Conservation (phyloP, 1,140 invertebrate species). For the Pogonomyrmex californicus region DNA sequence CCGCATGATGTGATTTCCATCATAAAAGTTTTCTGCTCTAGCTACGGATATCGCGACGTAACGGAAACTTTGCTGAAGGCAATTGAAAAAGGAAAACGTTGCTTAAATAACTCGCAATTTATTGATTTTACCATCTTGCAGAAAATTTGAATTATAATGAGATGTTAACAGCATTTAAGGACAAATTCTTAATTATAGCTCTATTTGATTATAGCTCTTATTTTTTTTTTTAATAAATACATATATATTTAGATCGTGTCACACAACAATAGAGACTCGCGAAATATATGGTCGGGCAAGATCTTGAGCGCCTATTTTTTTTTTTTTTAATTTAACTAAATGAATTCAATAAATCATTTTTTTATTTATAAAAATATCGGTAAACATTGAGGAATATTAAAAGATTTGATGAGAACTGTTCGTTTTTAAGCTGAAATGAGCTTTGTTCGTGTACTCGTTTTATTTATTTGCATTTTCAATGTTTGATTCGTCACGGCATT, state of each 20-base stretch:
- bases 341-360: too few species aligned
- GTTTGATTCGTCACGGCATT: constrained; percentile 5
- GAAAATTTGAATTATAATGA: not conserved
- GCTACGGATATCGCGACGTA: not conserved
- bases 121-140: not conserved
- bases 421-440: not conserved
- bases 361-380: not conserved
- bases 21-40: constrained; percentile 34
- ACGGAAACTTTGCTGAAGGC: constrained; percentile 8
- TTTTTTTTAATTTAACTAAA: too few species aligned
- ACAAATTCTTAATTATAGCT: too few species aligned
- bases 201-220: too few species aligned
- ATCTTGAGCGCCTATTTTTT: too few species aligned
- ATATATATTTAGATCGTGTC: too few species aligned
- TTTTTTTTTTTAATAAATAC: too few species aligned
- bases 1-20: not conserved
- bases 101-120: not conserved
- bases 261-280: too few species aligned
- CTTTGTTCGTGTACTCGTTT: not conserved
- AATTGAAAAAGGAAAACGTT: not conserved
- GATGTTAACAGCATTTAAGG: too few species aligned
- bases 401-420: not conserved
- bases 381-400: not conserved
- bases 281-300: too few species aligned
- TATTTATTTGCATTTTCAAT: constrained; percentile 23